phyloP scores from a whole-genome alignment of 30 jellyfish, hydroid and myxozoan species.

The Sanderia malayensis region DNA sequence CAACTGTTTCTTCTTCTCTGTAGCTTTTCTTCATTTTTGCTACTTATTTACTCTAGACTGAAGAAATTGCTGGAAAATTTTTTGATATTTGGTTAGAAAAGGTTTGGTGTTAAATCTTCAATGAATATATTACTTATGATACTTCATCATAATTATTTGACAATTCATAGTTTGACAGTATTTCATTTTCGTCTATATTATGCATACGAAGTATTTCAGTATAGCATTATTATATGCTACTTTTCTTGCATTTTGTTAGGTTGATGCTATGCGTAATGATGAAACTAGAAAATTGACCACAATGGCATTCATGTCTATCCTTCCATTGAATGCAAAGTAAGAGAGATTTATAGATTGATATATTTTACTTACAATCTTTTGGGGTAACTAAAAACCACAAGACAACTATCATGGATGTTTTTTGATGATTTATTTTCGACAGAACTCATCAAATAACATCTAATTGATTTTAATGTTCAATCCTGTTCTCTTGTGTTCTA shows the following conservation, averaged over 20 bases:
- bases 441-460: no score
- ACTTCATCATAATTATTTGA: not conserved
- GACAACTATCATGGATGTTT: no score
- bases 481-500: no score
- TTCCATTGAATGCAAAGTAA: slow-evolving; percentile 36
- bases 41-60: slow-evolving; percentile 34
- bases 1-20: no score
- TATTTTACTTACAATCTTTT: no score
- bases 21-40: no score
- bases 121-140: not conserved
- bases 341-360: no score
- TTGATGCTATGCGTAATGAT: slow-evolving; percentile 49
- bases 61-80: slow-evolving; percentile 57
- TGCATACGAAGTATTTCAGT: not conserved
- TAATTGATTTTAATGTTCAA: no score
- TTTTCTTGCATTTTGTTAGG: slow-evolving; percentile 7
- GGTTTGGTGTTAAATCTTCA: slow-evolving; percentile 31
- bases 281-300: slow-evolving; percentile 40
- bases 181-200: not conserved
- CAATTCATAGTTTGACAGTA: not conserved
- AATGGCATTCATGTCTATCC: slow-evolving; percentile 52
- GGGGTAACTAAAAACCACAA: no score
- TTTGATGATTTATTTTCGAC: no score
- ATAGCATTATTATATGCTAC: not conserved
- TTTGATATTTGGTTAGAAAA: slow-evolving; percentile 77